These are phyloP conservation scores for Philhelius pedissequus DNA, from an alignment of 2,888 invertebrate genomes.

Conservation along the genomic window DNA sequence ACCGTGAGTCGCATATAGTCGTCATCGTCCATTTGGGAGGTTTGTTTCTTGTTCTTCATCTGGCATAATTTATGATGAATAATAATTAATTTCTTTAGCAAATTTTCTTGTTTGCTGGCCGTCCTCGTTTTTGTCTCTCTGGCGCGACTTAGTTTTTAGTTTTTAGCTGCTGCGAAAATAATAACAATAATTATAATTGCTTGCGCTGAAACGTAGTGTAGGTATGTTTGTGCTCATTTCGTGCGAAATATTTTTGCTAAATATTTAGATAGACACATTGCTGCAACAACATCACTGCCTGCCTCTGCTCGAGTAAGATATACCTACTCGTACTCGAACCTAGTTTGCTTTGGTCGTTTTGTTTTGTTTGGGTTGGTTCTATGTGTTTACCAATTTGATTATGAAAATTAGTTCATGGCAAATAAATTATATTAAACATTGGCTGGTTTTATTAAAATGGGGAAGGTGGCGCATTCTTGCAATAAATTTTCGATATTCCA, in stretches of 20 bases:
- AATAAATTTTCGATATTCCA: background rate
- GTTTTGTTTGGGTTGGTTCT: background rate
- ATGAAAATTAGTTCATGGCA: constrained; percentile 58
- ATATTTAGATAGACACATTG: constrained; percentile 46
- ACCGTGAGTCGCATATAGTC: background rate
- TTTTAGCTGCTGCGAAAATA: constrained; percentile 19
- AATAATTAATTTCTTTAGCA: constrained; percentile 61
- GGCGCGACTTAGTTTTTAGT: constrained; percentile 18
- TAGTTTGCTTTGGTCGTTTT: background rate
- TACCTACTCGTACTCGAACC: background rate
- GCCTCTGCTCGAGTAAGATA: background rate
- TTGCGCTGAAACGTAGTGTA: constrained; percentile 14
- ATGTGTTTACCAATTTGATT: constrained; percentile 48
- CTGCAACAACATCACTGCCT: background rate
- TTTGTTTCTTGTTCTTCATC: constrained; percentile 1
- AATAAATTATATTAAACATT: constrained; percentile 6
- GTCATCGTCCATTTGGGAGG: constrained; percentile 9
- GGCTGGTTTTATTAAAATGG: background rate
- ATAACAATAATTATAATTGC: constrained; percentile 25
- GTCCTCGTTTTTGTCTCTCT: background rate
- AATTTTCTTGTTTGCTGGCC: constrained; percentile 1
- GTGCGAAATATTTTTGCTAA: constrained; percentile 48
- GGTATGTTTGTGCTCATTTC: constrained; percentile 27
- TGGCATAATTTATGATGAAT: constrained; percentile 55
- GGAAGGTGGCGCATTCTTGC: background rate